Percentiles rank a stretch among this genome's conserved stretches.
phyloP scores from a whole-genome alignment of 2,888 invertebrate species.

The Andrena hattorfiana region DNA sequence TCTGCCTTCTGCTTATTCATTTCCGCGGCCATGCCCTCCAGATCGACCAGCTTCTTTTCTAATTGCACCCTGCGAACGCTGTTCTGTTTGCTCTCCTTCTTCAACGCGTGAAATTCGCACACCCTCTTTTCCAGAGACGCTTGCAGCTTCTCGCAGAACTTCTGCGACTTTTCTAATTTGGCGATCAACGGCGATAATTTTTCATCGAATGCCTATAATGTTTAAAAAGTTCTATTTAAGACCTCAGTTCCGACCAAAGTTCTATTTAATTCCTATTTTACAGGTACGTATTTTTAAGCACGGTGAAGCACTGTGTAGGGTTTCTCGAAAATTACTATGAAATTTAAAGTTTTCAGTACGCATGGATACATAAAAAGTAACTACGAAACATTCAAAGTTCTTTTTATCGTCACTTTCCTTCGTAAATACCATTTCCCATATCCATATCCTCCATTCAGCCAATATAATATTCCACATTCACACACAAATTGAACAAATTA shows the following conservation, averaged over 20 bases:
- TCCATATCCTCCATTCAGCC: neutral
- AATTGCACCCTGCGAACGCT: constrained; percentile 87
- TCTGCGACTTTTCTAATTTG: constrained; percentile 78
- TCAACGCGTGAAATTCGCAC: constrained; percentile 83
- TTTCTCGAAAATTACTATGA: neutral
- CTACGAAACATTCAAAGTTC: too few relatives aligned
- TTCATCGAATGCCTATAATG: constrained; percentile 75
- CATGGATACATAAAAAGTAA: too few relatives aligned
- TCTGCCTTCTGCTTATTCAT: constrained; percentile 84
- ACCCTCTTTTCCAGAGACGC: constrained; percentile 82
- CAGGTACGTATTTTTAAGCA: neutral
- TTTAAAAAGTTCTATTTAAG: neutral
- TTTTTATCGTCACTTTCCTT: too few relatives aligned
- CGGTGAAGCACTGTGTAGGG: neutral
- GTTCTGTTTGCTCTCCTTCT: constrained; percentile 86
- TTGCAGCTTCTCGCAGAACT: constrained; percentile 79
- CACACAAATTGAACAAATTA: too few relatives aligned
- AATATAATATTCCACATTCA: neutral
- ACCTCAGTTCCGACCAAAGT: too few relatives aligned
- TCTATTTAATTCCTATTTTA: neutral
- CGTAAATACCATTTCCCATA: too few relatives aligned
- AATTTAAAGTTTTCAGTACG: too few relatives aligned
- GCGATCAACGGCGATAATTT: constrained; percentile 75
- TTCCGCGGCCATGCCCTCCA: constrained; percentile 85
- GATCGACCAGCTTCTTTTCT: constrained; percentile 85